Evolutionary conservation across 2,113 vertebrate genomes (phyloP).

Genomic region (Phaetusa simplex): DNA sequence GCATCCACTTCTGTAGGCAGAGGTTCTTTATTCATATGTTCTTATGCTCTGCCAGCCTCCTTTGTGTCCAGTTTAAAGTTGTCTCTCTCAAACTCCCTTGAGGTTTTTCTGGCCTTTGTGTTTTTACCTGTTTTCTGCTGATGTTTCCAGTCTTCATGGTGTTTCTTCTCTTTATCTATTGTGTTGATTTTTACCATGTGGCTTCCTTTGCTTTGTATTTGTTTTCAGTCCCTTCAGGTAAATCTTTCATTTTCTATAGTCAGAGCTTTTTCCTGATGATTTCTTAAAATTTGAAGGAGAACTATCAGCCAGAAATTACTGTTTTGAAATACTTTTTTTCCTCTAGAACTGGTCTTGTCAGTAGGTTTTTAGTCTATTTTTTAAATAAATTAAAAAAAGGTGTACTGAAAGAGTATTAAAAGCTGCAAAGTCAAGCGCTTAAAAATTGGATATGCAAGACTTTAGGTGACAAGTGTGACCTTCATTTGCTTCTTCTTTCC

Average conservation of each 20-base stretch:
- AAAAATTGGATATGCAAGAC: background rate
- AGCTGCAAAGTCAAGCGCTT: background rate
- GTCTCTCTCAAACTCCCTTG: background rate
- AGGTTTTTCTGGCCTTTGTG: background rate
- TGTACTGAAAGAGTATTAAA: background rate
- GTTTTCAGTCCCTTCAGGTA: background rate
- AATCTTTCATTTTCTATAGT: background rate
- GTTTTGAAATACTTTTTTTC: background rate
- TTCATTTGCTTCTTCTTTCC: background rate
- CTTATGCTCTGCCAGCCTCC: background rate
- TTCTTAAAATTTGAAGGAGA: background rate
- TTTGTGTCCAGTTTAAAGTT: background rate
- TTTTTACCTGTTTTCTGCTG: background rate
- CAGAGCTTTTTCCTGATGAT: background rate
- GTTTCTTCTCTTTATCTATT: background rate
- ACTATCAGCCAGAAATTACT: background rate
- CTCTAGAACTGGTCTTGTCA: background rate
- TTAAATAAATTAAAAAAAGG: background rate
- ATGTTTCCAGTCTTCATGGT: background rate
- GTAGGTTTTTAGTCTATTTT: background rate
- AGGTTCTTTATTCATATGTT: background rate
- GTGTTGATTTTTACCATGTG: background rate
- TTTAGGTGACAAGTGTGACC: background rate
- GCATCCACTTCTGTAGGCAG: background rate
- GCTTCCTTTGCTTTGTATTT: background rate